Conservation (phyloP, 2,797 vertebrate genomes). For the Sebastes minor region DNA sequence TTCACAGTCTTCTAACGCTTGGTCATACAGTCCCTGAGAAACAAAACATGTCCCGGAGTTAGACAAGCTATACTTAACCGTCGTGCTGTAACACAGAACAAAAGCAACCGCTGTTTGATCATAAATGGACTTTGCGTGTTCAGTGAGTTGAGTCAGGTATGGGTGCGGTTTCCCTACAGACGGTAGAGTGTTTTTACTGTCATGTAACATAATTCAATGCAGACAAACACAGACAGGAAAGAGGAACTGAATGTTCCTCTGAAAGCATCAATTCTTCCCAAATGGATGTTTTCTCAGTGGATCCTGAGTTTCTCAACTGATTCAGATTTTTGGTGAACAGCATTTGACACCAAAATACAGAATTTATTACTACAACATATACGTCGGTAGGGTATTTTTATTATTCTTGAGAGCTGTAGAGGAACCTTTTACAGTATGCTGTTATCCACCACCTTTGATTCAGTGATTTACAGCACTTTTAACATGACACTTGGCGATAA, state of each 20-base stretch:
- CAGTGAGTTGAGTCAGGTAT: background rate
- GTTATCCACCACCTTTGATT: background rate
- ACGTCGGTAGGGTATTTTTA: background rate
- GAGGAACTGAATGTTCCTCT: background rate
- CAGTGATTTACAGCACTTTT: background rate
- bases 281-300: background rate
- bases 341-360: background rate
- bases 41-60: background rate
- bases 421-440: background rate
- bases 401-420: background rate
- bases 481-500: background rate
- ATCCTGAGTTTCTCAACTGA: background rate
- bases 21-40: conserved; percentile 89
- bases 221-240: background rate
- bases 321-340: background rate
- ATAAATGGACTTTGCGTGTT: conserved; percentile 5
- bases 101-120: background rate
- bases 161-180: conserved; percentile 1
- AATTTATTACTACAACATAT: background rate
- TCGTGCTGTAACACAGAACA: background rate
- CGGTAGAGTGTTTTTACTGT: background rate
- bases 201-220: background rate
- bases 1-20: conserved; percentile 93
- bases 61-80: background rate
- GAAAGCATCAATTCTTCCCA: background rate